Base-by-base conservation (phyloP, 1,140 invertebrate species). In the Drosophila littoralis region DNA sequence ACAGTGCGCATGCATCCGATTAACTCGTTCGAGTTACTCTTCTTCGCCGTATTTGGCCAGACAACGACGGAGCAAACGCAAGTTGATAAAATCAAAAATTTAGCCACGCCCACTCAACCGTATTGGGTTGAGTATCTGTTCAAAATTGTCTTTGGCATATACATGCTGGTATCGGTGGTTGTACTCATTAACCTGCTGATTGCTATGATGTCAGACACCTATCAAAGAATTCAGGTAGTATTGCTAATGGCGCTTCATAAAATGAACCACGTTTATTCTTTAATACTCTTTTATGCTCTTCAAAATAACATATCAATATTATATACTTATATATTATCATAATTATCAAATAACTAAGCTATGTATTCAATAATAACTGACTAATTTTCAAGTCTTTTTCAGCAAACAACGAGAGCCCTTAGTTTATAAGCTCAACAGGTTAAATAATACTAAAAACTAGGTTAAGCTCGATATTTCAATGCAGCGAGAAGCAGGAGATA, bases 141-240 rank as follows among this genome's bases (percentile, higher is more conserved):
- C 94, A 97, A 97, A 94, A 94, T 96, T 80, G 94, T 96, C 65
- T 96, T 96, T 93, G 96, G 96, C 61, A 96, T 98, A 85, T 99
- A 99, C 94, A 98, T 99, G 97, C 95, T 99, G 95, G 98, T 99
- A 65, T 99, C 98, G 57, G 97, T 99, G 72, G 97, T 99, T 90
- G 99, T 99, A 60, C 95, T 99, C 67, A 99, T 99, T 93, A 99
- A 99, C 94, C 95, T 99, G 65, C 96, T 99, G 83, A 99, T 99
- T 95, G 99, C 99, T 94, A 99, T 99, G 99, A 99, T 99, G 98
- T 98, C 98, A 91, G 98, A 99, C 94, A 99, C 99, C 33, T 99
- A 99, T 93, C 98, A 99, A 93, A 94, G 98, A 85, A 99, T 99
- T 92, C 96, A 99, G 94, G 97, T 96, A 95, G 91, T 92, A 92